Evolutionary conservation across 2,888 invertebrate species (phyloP).

Genomic region (Baccha elongata): DNA sequence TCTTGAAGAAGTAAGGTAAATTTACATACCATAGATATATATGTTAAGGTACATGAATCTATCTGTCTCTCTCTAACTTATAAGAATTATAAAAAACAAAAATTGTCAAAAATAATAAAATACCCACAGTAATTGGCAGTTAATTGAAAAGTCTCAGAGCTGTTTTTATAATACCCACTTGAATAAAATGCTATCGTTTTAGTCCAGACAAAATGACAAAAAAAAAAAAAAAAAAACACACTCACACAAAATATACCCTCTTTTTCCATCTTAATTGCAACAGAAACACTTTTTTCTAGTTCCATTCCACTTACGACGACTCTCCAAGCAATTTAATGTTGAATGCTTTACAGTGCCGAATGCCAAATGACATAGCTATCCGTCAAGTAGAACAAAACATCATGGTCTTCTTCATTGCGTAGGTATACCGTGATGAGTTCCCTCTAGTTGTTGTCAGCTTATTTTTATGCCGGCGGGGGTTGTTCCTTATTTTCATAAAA

Average conservation of each 20-base stretch:
- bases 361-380: slow-evolving; percentile 63
- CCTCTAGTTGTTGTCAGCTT: slow-evolving; percentile 49
- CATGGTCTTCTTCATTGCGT: slow-evolving; percentile 34
- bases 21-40: too few species aligned
- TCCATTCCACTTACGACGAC: slow-evolving; percentile 46
- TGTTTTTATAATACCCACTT: slow-evolving; percentile 32
- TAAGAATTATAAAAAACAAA: too few species aligned
- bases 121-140: slow-evolving; percentile 26
- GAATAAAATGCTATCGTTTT: slow-evolving; percentile 28
- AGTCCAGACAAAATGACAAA: slow-evolving; percentile 36
- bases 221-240: neutral
- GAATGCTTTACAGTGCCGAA: slow-evolving; percentile 59
- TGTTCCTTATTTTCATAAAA: slow-evolving; percentile 15
- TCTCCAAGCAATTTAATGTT: slow-evolving; percentile 67
- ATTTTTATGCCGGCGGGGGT: slow-evolving; percentile 40
- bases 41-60: too few species aligned
- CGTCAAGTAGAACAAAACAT: slow-evolving; percentile 48
- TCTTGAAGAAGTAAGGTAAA: too few species aligned
- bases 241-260: neutral
- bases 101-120: neutral
- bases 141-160: slow-evolving; percentile 47
- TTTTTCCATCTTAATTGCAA: slow-evolving; percentile 30
- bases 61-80: too few species aligned
- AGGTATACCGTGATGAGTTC: slow-evolving; percentile 25
- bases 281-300: slow-evolving; percentile 61